A percentile compares a stretch with the other conserved stretches of the same genome.
Evolutionary conservation across 2,797 vertebrate species (phyloP).

Genomic region (Acomys russatus): DNA sequence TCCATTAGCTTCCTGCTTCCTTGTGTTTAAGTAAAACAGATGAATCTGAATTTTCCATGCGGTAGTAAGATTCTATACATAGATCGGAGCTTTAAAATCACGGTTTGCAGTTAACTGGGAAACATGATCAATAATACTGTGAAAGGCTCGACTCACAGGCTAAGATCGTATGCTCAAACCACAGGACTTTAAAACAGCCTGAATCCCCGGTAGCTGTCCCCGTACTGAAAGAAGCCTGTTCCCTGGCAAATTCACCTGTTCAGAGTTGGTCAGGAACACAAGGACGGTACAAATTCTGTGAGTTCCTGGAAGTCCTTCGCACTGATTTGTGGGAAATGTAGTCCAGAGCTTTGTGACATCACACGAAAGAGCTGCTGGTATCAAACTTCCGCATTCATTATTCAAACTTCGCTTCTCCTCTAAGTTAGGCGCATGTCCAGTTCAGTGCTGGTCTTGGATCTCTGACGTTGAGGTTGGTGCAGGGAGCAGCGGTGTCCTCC

Average conservation of each 20-base stretch:
- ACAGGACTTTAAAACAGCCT: background rate
- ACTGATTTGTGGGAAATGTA: background rate
- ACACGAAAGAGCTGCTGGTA: background rate
- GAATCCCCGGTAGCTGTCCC: too few relatives aligned
- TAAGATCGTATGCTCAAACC: too few relatives aligned
- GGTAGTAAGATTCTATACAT: background rate
- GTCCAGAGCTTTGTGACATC: background rate
- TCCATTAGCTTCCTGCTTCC: background rate
- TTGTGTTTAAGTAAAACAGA: background rate
- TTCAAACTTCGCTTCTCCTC: background rate
- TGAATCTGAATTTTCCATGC: background rate
- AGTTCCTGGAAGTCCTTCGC: too few relatives aligned
- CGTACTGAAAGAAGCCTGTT: too few relatives aligned
- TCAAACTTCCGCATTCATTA: background rate
- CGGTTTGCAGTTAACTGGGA: too few relatives aligned
- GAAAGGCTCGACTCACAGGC: background rate
- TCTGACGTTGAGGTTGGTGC: background rate
- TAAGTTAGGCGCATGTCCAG: background rate
- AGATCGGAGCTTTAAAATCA: background rate
- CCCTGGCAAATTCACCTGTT: background rate
- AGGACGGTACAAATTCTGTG: rapidly evolving
- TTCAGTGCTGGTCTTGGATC: background rate
- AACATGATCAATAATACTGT: background rate
- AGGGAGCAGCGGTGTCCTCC: background rate
- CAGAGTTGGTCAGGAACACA: too few relatives aligned